Evolutionary conservation across 2,797 vertebrate genomes (phyloP), one percentile per base, ranked within the genome.

Genomic region (Leptodactylus fallax): DNA sequence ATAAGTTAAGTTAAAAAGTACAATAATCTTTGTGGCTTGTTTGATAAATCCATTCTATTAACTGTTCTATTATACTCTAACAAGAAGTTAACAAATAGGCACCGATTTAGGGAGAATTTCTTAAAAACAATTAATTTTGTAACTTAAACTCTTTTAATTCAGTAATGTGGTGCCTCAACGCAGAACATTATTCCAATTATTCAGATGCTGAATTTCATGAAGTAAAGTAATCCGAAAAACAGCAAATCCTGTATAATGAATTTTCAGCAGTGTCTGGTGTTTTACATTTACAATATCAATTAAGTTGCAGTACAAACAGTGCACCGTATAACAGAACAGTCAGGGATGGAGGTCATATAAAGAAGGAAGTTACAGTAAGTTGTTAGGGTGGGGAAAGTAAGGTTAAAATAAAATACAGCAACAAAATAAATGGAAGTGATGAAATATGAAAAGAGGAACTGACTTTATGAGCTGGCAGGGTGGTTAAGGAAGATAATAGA

Each of bases 111-210:
- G 56, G 36, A 23, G 36, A 49, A 49, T 81, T 81, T 79, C 27
- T 79, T 51, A 49, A 47, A 81, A 81, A 49, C 79, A 81, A 63
- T 81, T 81, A 23, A 49, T 81, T 61, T 61, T 47, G 10, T 51
- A 45, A 63, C 21, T 36, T 51, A 63, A 61, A 49, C 21, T 23
- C 45, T 65, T 65, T 79, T 14, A 63, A 65, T 65, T 81, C 61
- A 49, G 19, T 81, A 81, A 81, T 49, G 58, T 51, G 10, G 19
- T 81, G 60, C 19, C 58, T 65, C 21, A n/a, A 17, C 21, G 3
- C 45, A 9, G n/a, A 81, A 47, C 36, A 81, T 81, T 65, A 81
- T 81, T 81, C 36, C 79, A 63, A 65, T 81, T 81, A 65, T 81
- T 63, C 19, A 81, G 79, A 49, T 65, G 27, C 58, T 47, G 58